Percentiles rank a stretch among this genome's conserved stretches.
These are phyloP conservation scores for Zophobas morio DNA, from an alignment of 1,140 invertebrate genomes.

Conservation along the genomic window DNA sequence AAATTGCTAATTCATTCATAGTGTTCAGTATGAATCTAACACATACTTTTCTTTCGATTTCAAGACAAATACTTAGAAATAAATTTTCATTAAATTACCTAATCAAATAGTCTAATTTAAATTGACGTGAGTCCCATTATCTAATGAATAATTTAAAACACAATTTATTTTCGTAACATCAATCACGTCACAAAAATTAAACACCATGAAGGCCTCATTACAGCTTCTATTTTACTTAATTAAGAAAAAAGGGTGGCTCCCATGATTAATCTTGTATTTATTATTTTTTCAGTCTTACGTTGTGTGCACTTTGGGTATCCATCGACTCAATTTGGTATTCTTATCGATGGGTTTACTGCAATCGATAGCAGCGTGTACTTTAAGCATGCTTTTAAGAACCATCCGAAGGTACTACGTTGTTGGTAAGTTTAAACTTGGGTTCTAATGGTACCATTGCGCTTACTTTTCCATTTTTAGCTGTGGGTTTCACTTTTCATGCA, in stretches of 20 bases:
- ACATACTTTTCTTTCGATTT: no score
- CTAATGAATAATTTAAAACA: no score
- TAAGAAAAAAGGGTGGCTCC: no score
- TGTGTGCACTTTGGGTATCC: constrained; percentile 76
- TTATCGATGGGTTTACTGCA: constrained; percentile 77
- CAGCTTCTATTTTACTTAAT: no score
- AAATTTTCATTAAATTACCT: background rate
- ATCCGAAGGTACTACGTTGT: constrained; percentile 76
- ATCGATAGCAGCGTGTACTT: constrained; percentile 77
- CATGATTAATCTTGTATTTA: no score
- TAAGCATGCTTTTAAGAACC: constrained; percentile 78
- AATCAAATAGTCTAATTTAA: background rate
- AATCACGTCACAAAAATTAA: constrained; percentile 16
- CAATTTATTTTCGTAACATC: background rate
- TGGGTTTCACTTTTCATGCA: constrained; percentile 78
- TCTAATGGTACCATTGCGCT: background rate
- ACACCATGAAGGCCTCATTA: constrained; percentile 21
- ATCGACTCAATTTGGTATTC: constrained; percentile 76
- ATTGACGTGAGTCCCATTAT: no score
- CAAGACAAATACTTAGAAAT: no score
- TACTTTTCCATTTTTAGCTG: constrained; percentile 68
- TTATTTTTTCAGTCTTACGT: constrained; percentile 71
- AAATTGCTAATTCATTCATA: no score
- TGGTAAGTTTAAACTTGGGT: constrained; percentile 66
- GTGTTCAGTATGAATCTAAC: no score